Evolutionary conservation across 2,113 vertebrate genomes (phyloP), one percentile per base, ranked within the genome.

Genomic region (Hypanus sabinus): DNA sequence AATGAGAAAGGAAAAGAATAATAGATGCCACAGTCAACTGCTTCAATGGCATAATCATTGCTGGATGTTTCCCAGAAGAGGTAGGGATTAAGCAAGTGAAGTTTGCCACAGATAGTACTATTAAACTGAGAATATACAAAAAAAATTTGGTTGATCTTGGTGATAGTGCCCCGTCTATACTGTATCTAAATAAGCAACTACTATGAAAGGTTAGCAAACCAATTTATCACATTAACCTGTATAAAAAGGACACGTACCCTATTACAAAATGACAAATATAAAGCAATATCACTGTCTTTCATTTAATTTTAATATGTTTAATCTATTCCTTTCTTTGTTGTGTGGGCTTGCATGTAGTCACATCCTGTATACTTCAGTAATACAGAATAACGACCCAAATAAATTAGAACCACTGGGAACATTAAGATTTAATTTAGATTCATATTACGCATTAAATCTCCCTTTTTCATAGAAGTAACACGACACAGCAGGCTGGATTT

Each of bases 231-330:
- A 11, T 79, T n/a, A 90, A 68, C 60, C 30, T 90, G 60, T 68
- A 90, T 62, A 16, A 10, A 65, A 88, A 14, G 85, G 85, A 33
- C 85, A 88, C 14, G 65, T 65, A n/a, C 60, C 14, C 65, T 90
- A 65, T 62, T 18, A 12, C n/a, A 24, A 65, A 65, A 60, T 5
- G 57, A 65, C 6, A 33, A 7, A 60, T 87, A n/a, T 24, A 60
- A 87, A 24, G 27, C 81, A 60, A 85, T 85, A 46, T 30, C 83
- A 87, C 24, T 16, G 83, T 11, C 27, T 87, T 87, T 87, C 55
- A 87, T 87, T 60, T 90, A 65, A 65, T 90, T 65, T 33, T 65
- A 60, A 87, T 90, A 65, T 90, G 33, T 90, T 90, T 90, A 90
- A 90, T 65, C 62, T 90, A 33, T 79, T 36, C 76, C 76, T 68